These are phyloP conservation scores for Kradibia gibbosae DNA, from an alignment of 1,140 invertebrate species.

Conservation along the genomic window DNA sequence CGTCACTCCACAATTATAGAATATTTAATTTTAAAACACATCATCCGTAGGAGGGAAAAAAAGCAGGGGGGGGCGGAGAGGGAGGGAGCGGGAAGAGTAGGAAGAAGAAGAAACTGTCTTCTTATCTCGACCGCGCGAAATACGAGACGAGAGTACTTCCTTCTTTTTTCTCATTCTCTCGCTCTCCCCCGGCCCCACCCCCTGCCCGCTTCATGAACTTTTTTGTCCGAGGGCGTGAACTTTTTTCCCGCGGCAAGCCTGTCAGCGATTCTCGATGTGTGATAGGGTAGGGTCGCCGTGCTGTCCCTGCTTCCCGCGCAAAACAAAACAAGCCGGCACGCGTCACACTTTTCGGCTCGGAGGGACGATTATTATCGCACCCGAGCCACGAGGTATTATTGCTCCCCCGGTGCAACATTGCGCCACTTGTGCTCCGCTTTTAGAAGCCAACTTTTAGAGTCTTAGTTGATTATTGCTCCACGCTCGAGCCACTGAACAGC, in stretches of 20 bases:
- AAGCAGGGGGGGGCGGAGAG: not conserved
- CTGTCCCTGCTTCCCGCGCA: not conserved
- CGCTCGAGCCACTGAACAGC: too few relatives aligned
- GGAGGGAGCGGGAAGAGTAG: not conserved
- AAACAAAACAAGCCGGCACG: conserved; percentile 37
- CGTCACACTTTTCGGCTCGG: not conserved
- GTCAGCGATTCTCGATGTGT: conserved; percentile 8
- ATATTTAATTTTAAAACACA: conserved; percentile 49
- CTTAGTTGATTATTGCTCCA: not conserved
- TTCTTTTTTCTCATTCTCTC: not conserved
- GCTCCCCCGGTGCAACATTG: too few relatives aligned
- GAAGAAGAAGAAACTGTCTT: conserved; percentile 18
- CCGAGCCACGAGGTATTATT: not conserved
- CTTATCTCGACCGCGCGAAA: conserved; percentile 26
- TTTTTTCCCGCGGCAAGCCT: not conserved
- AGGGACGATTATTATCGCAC: conserved; percentile 18
- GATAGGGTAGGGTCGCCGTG: conserved; percentile 3
- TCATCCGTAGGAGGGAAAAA: conserved; percentile 8
- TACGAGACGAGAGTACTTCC: not conserved
- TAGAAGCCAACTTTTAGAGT: not conserved
- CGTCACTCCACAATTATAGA: conserved; percentile 34
- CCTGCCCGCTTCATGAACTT: too few relatives aligned
- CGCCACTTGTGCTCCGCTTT: not conserved
- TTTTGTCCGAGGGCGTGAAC: not conserved
- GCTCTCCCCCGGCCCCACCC: not conserved